Base-by-base conservation (phyloP, 23 tunicate species). In the Oikopleura albicans region DNA sequence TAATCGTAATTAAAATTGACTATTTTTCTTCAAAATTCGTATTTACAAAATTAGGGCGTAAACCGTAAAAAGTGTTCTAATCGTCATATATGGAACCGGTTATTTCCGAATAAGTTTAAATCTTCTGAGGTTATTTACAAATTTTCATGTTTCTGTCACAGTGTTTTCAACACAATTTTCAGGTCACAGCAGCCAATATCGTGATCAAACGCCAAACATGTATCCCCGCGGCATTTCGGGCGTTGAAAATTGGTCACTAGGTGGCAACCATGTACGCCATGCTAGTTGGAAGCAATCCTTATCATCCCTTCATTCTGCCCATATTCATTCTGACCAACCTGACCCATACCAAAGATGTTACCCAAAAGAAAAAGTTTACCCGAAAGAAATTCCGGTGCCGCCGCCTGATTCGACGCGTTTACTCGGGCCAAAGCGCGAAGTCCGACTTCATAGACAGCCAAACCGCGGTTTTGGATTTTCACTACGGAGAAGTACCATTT, bases 381-480 rank as follows among this genome's bases (percentile, higher is more conserved):
- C 79, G 37, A 71, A 71, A 71, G 79, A 71, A 29, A 71, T 71
- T 71, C 79, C 79, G 4, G 79, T 71, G 37, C 79, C 79, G 79
- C 79, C 79, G 33, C 79, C 79, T 12, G 79, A 71, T 29, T 71
- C 79, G 79, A 16, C 79, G 35, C 28, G 31, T 22, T 37, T 71
- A 34, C 37, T 71, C 37, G 79, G 79, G 4, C 79, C 79, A 4
- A 71, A 29, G 37, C 28, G 79, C 4, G 33, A 71, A n/a, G 79
- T 71, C 4, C 4, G 2, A 12, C 79, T 71, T 16, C 2, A 16
- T 16, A 31, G 79, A 4, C 79, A 35, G 33, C 34, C 79, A 71
- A 35, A 71, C 79, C 28, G 31, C 4, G 79, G 79, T 31, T 71
- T 71, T n/a, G 79, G 79, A 16, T 71, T 71, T 71, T 71, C 79